Base-by-base conservation (phyloP, 2,113 vertebrate genomes). In the Etia nguti region DNA sequence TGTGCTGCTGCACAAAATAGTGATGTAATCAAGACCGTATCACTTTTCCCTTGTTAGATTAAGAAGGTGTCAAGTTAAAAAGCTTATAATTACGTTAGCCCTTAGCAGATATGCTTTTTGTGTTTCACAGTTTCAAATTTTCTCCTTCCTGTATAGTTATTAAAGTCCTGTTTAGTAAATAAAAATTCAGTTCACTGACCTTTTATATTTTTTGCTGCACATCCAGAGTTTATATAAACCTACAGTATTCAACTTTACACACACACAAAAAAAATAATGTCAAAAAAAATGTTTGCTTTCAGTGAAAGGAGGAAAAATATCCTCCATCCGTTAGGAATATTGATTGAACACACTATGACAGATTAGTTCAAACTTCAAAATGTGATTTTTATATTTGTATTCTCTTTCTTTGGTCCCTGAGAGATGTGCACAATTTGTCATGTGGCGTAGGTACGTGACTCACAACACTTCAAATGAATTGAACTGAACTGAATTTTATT, bases 301-400 rank as follows among this genome's bases (percentile, higher is more conserved):
- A 70, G 36, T 70, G 65, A 70, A 43, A 43, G n/a, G n/a, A 43
- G n/a, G 4, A 0, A 70, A 15, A 43, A 2, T 10, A 26, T 43
- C n/a, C 65, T 10, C 8, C n/a, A 43, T 43, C 4, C 0, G 0
- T 43, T 43, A 24, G n/a, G 24, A 41, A 15, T 70, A 70, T 43
- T 70, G 38, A 43, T 16, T 65, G 6, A 38, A 13, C 20, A 68
- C 20, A 24, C 8, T 70, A 46, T 43, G 38, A 46, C 38, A 70
- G 38, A 22, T 24, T 43, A 43, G n/a, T 16, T 70, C 12, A 24
- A 65, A 65, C 60, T 38, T 38, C 60, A 38, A 12, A 70, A 70
- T 24, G n/a, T 15, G 38, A 70, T 38, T 70, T 70, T 4, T 38
- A 70, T 4, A 16, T 41, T 24, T 70, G n/a, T 24, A 10, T 15